These are phyloP conservation scores for Manacus vitellinus DNA, from an alignment of 2,113 vertebrate species.

Conservation along the genomic window DNA sequence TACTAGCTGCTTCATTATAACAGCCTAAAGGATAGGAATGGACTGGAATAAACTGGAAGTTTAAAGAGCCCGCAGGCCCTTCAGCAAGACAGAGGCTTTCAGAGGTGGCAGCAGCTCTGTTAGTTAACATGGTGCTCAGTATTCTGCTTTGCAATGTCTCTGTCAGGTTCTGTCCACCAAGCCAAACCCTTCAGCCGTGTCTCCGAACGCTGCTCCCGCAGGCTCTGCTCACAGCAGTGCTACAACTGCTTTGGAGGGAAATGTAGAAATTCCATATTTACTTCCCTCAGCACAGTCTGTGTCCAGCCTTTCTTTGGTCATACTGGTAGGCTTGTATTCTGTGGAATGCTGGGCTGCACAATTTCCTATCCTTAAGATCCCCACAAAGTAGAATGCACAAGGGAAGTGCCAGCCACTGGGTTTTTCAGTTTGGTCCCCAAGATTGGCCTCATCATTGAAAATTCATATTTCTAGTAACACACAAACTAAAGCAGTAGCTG, in stretches of 20 bases:
- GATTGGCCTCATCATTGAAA: neutral
- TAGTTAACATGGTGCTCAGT: neutral
- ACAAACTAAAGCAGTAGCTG: neutral
- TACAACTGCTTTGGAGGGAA: neutral
- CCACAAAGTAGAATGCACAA: neutral
- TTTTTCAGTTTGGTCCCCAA: neutral
- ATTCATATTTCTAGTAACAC: neutral
- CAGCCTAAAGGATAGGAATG: neutral
- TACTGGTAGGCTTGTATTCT: neutral
- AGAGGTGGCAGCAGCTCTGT: neutral
- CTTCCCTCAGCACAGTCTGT: neutral
- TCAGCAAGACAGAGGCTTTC: neutral
- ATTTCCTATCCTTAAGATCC: neutral
- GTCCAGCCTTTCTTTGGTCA: neutral
- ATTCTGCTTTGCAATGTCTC: neutral
- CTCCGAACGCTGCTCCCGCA: neutral
- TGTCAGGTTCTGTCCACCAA: neutral
- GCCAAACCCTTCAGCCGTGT: neutral
- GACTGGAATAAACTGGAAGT: neutral
- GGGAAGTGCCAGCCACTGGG: neutral
- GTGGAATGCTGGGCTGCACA: neutral
- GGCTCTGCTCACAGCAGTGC: neutral
- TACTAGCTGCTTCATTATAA: constrained; percentile 1
- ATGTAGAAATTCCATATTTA: neutral
- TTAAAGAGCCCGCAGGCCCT: neutral